These are phyloP conservation scores for Saccopteryx leptura DNA, from an alignment of 2,113 vertebrate species.

Conservation along the genomic window DNA sequence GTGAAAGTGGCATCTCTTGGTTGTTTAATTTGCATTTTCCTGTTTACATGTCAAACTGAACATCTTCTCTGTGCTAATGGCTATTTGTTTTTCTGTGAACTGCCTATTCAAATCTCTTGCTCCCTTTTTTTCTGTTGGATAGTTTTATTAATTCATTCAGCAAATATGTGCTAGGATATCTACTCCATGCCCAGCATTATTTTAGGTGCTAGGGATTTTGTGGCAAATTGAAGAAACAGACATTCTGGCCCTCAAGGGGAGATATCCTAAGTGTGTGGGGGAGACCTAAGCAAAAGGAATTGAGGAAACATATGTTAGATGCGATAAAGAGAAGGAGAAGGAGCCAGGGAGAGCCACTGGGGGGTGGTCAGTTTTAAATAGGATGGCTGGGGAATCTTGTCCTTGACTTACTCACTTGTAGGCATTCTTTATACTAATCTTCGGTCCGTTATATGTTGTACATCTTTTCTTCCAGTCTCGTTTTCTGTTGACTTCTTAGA, in stretches of 20 bases:
- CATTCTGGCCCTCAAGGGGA: neutral
- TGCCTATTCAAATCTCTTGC: neutral
- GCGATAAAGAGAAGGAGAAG: neutral
- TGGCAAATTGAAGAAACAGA: neutral
- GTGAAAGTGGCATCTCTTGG: neutral
- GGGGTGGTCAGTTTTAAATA: neutral
- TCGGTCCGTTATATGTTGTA: neutral
- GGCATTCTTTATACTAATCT: neutral
- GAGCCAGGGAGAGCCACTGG: neutral
- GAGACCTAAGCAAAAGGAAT: neutral
- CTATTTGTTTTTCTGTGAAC: neutral
- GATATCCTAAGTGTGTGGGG: neutral
- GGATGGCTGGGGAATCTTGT: neutral
- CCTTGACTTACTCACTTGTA: neutral
- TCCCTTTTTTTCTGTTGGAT: neutral
- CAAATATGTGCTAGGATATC: neutral
- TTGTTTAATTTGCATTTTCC: neutral
- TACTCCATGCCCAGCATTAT: neutral
- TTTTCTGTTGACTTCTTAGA: conserved; percentile 16
- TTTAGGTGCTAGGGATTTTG: neutral
- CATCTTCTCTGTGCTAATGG: neutral
- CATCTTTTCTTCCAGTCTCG: neutral
- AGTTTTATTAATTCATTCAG: neutral
- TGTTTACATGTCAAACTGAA: neutral
- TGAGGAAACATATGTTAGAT: neutral